Base-by-base conservation (phyloP, 2,113 vertebrate species). In the Cyphomyrus discorhynchus region DNA sequence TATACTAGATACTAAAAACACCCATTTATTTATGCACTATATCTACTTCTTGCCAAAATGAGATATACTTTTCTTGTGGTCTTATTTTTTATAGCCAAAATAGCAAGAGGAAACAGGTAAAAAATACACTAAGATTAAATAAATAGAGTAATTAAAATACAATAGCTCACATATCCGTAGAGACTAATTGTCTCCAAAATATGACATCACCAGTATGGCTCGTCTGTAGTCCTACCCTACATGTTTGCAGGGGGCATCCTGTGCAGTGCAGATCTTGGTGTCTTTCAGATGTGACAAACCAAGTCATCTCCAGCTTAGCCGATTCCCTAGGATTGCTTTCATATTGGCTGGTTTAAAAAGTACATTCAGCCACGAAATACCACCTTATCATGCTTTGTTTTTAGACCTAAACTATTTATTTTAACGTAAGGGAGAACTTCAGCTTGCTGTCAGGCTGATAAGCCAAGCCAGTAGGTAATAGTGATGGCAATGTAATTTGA, bases 11-110 rank as follows among this genome's bases (percentile, higher is more conserved):
- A 88, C 87, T 89, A 80, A 90, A 92, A 92, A 91, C 88, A 89
- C 90, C 50, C 86, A 91, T 95, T 95, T 58, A 94, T 95, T 95
- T 95, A 95, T 95, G 95, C 95, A 96, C 96, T 96, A 94, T 94
- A 96, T 95, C 95, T 96, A 95, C 92, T 94, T 93, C 91, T 96
- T 96, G 96, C 96, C 96, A 97, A 97, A 97, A 95, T 95, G 95
- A 96, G 95, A 96, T 95, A 95, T 94, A 95, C 94, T 94, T 95
- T 95, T 92, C 91, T 93, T 93, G 95, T 94, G 94, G 94, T 96
- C 93, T 95, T 95, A 94, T 90, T 94, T 96, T 96, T 95, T 95
- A 91, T 95, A 94, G 96, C 95, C 96, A 95, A 96, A 94, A 94
- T 92, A 94, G 52, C 70, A 92, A 53, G 92, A 93, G 89, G 92